phyloP scores from a whole-genome alignment of 2,113 vertebrate species.

The Gopherus evgoodei region DNA sequence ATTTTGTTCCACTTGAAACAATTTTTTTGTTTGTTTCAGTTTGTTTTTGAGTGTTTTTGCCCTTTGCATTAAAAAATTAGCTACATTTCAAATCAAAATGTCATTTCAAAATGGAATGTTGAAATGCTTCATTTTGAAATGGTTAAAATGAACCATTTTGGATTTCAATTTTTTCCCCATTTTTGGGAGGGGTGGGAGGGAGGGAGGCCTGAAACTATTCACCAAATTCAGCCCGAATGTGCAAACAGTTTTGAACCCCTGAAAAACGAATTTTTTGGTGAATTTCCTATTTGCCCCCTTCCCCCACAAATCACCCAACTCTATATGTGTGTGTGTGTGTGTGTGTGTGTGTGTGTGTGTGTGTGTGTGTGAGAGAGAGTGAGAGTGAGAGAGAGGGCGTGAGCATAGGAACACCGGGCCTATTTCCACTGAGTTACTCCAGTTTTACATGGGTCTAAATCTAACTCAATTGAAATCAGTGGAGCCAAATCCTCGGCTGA shows the following conservation, averaged over 20 bases:
- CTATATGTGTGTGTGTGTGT: background rate
- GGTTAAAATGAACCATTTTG: background rate
- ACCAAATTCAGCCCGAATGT: background rate
- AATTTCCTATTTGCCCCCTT: too few relatives aligned
- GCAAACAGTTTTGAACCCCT: background rate
- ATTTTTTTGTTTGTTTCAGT: background rate
- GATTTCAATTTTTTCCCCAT: background rate
- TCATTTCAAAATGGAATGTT: background rate
- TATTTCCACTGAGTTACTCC: background rate
- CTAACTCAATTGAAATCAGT: rapidly evolving
- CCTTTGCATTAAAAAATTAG: background rate
- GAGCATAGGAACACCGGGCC: background rate
- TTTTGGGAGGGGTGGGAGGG: rapidly evolving
- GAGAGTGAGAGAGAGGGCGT: too few relatives aligned
- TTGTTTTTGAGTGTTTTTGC: background rate
- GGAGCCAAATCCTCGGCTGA: rapidly evolving
- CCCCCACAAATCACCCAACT: background rate
- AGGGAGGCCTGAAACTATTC: background rate
- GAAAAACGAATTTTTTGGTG: background rate
- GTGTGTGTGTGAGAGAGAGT: too few relatives aligned
- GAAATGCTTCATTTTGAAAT: background rate
- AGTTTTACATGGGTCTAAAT: background rate
- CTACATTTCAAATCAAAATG: background rate
- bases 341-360: too few relatives aligned
- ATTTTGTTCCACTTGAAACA: background rate